Evolutionary conservation across 2,113 vertebrate species (phyloP), one percentile per base, ranked within the genome.

Genomic region (Gobiocypris rarus): DNA sequence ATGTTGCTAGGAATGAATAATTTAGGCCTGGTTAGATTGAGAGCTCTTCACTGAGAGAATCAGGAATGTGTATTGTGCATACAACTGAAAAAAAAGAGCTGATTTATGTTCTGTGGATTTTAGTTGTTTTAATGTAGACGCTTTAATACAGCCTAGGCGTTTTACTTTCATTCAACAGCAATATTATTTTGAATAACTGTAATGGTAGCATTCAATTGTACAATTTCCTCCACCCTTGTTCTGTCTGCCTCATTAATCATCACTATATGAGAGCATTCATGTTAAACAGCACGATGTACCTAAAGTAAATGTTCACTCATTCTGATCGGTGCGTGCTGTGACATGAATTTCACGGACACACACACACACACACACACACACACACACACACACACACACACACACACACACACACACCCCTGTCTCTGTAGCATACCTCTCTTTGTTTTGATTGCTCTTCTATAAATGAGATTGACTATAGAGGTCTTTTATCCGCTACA

Each of bases 391-490:
- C 13, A 48, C 59, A 45, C 78, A 77, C n/a, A 78, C 63, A 75
- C 69, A 48, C 45, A 45, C 78, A 71, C n/a, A 83, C 63, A 31
- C 78, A 78, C n/a, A 78, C 63, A 75, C 69, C 50, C 45, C 52
- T 61, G 26, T 76, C 52, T 58, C 28, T 76, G 59, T 43, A 54
- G 73, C 34, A 83, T 61, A 63, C 71, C 71, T 69, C n/a, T 81
- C 90, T 88, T 90, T 83, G 71, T 63, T 52, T 82, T 90, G 90
- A 92, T 92, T 91, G 89, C 83, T 87, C 65, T 89, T 85, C 86
- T 86, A 87, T 65, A 83, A 80, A 67, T 88, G 83, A 87, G 50
- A 86, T 89, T 87, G 85, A 71, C 82, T 38, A 22, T 83, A 24
- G 13, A 78, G 71, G 88, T 87, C 80, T 86, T 89, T 86, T 78